Evolutionary conservation across 2,888 invertebrate genomes (phyloP).

Genomic region (Trichacis sp.): DNA sequence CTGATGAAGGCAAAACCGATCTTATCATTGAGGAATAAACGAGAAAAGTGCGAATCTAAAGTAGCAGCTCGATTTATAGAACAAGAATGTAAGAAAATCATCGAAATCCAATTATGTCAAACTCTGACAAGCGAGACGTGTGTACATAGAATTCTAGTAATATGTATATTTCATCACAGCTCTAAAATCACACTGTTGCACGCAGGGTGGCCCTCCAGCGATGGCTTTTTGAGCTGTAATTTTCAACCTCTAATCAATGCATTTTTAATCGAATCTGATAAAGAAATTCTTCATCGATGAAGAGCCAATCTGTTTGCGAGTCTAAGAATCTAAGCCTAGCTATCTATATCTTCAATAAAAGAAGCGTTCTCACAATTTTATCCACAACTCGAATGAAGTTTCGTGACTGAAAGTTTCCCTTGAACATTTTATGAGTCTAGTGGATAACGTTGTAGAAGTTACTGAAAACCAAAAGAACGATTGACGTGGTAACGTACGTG

Average conservation of each 20-base stretch:
- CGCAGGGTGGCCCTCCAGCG: conserved; percentile 22
- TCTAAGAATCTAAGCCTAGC: conserved; percentile 41
- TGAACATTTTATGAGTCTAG: too few species aligned
- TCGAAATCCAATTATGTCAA: conserved; percentile 8
- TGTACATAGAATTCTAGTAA: conserved; percentile 41
- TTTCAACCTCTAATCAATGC: too few species aligned
- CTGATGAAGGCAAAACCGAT: too few species aligned
- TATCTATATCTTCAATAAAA: conserved; percentile 21
- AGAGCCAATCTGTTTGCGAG: conserved; percentile 33
- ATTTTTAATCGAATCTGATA: too few species aligned
- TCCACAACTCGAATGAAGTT: too few species aligned
- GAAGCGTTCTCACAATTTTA: not conserved
- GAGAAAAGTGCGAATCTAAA: not conserved
- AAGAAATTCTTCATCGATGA: conserved; percentile 18
- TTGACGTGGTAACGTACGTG: conserved; percentile 21
- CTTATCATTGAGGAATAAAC: not conserved
- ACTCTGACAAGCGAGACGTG: conserved; percentile 15
- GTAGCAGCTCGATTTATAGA: not conserved
- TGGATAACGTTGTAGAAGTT: not conserved
- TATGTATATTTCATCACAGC: conserved; percentile 57
- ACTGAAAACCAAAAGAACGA: conserved; percentile 6
- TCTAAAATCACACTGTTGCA: conserved; percentile 52
- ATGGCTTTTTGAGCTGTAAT: not conserved
- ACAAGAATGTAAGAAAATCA: not conserved
- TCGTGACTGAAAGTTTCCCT: too few species aligned